Percentiles rank a stretch among this genome's conserved stretches.
phyloP scores from a whole-genome alignment of 2,888 invertebrate species.

The Tenthredo scrophulariae region DNA sequence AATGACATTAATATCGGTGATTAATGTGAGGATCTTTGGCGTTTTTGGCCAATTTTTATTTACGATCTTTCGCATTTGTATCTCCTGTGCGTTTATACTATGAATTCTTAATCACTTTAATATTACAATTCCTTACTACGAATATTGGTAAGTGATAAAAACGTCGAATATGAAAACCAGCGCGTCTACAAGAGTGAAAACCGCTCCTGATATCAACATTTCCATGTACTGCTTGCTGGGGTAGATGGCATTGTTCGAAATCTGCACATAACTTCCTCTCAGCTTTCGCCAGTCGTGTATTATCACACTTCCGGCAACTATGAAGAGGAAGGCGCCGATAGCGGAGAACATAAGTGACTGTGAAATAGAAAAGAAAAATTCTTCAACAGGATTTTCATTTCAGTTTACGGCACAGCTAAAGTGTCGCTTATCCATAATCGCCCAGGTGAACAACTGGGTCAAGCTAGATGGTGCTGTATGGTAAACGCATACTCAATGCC shows the following conservation, averaged over 20 bases:
- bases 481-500: neutral
- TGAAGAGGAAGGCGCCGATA: conserved; percentile 82
- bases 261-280: conserved; percentile 69
- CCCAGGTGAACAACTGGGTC: conserved; percentile 38
- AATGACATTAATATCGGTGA: neutral
- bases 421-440: neutral
- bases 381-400: neutral
- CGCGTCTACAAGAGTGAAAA: conserved; percentile 83
- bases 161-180: conserved; percentile 83
- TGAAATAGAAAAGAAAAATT: conserved; percentile 59
- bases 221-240: conserved; percentile 85
- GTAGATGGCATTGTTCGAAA: conserved; percentile 78
- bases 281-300: conserved; percentile 79
- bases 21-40: conserved; percentile 28
- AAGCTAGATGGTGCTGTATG: conserved; percentile 8
- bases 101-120: neutral
- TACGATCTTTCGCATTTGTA: neutral
- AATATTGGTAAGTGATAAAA: conserved; percentile 81
- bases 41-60: conserved; percentile 16
- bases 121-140: conserved; percentile 57
- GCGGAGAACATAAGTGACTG: conserved; percentile 83
- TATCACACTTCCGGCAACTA: conserved; percentile 84
- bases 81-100: neutral
- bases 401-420: neutral
- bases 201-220: conserved; percentile 83